Evolutionary conservation across 2,888 invertebrate genomes (phyloP), one percentile per base, ranked within the genome.

Genomic region (Napeogenes sylphis): DNA sequence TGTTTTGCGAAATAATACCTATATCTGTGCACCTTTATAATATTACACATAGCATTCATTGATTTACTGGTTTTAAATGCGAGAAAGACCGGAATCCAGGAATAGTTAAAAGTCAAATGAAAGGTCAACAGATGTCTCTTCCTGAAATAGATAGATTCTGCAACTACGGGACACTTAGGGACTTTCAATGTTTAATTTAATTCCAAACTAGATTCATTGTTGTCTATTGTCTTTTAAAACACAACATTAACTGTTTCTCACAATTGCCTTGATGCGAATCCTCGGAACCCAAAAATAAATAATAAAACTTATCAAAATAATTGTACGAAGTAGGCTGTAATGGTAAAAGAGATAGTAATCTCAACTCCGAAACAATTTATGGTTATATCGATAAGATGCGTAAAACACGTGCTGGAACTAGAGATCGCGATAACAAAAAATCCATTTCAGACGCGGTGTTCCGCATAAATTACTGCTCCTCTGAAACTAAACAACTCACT

Each of bases 381-480:
- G 74, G 74, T 65, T 70, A 70, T 69, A 70, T 73, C 76, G 81
- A 80, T 81, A 81, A 79, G 76, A 77, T 73, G 73, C 67, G 69
- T 65, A 66, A 72, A 72, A 75, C 72, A 75, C 68, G 68, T 73
- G 73, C 68, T 73, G 66, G 61, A 72, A 67, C 68, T 73, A 68
- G 70, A 72, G 70, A 72, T 72, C 68, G 67, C 64, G 75, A 75
- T 73, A 72, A 61, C 61, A 68, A 69, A 69, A 69, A 67, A 68
- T 60, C 66, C 65, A 69, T 71, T 62, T 60, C 59, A 64, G 59
- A 55, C 57, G 61, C 69, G 51, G 54, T 57, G 58, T 56, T 59
- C 54, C 63, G 66, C 68, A 69, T 62, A 69, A 70, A 70, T 71
- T 69, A 73, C 68, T 68, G 68, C 38, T 62, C 57, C 56, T 55